Percentiles rank a stretch among this genome's conserved stretches.
Conservation (phyloP, 1,140 invertebrate genomes). For the Triops longicaudatus region DNA sequence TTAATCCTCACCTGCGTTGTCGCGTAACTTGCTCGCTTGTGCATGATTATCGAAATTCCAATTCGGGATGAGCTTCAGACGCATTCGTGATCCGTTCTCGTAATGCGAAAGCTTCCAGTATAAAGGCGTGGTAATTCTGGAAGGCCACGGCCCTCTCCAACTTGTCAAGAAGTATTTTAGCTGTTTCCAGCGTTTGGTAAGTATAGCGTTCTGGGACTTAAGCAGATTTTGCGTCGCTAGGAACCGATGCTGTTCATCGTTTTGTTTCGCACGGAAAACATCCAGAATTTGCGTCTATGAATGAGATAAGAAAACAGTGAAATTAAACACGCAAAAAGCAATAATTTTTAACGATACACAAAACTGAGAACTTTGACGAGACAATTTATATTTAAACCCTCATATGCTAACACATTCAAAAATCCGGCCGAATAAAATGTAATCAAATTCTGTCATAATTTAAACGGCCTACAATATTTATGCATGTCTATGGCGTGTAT, state of each 20-base stretch:
- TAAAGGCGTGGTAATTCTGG: constrained; percentile 36
- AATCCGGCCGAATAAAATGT: no score
- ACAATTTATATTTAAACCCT: no score
- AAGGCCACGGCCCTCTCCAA: constrained; percentile 49
- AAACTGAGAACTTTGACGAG: no score
- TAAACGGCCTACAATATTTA: no score
- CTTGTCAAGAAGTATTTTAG: constrained; percentile 47
- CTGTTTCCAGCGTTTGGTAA: constrained; percentile 47
- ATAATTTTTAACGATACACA: no score
- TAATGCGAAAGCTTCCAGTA: constrained; percentile 54
- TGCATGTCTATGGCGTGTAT: no score
- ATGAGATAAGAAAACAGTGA: constrained; percentile 30
- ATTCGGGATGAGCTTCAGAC: constrained; percentile 51
- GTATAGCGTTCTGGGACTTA: constrained; percentile 44
- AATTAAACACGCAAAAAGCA: not conserved
- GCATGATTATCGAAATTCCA: constrained; percentile 49
- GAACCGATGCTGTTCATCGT: constrained; percentile 46
- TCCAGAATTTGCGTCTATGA: constrained; percentile 47
- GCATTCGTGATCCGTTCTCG: constrained; percentile 56
- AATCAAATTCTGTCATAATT: no score
- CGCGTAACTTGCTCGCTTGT: constrained; percentile 54
- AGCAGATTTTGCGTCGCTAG: constrained; percentile 43
- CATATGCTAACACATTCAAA: no score
- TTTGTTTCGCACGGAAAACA: constrained; percentile 43
- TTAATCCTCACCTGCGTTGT: constrained; percentile 45